A percentile compares a stretch with the other conserved stretches of the same genome.
phyloP scores from a whole-genome alignment of 2,888 invertebrate genomes.

The Sericinus montela region DNA sequence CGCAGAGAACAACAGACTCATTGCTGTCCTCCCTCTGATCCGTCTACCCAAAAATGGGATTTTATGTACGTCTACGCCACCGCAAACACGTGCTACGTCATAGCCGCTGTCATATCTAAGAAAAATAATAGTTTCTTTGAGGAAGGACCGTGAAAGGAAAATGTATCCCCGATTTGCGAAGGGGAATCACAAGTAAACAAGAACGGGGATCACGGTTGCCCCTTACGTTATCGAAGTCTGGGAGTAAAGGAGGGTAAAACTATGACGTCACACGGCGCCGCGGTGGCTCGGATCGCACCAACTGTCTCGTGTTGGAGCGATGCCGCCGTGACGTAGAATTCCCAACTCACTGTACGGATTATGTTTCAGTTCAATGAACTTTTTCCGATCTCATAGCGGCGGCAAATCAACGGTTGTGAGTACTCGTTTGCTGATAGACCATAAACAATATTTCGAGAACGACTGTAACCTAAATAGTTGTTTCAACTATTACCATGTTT shows the following conservation, averaged over 20 bases:
- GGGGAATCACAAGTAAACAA: conserved; percentile 35
- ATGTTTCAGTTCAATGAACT: conserved; percentile 22
- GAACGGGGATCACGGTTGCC: conserved; percentile 41
- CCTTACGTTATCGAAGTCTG: conserved; percentile 22
- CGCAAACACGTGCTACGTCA: conserved; percentile 22
- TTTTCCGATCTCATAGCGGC: neutral
- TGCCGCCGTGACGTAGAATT: conserved; percentile 49
- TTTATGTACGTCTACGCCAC: conserved; percentile 61
- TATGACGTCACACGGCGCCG: conserved; percentile 65
- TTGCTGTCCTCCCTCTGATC: conserved; percentile 55
- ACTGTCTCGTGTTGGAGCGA: conserved; percentile 50
- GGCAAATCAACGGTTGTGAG: too few species aligned
- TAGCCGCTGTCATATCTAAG: neutral
- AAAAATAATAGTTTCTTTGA: neutral
- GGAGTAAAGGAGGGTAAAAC: conserved; percentile 35
- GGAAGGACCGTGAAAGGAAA: neutral
- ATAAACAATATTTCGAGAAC: too few species aligned
- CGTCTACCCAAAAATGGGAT: conserved; percentile 49
- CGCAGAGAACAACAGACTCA: conserved; percentile 63
- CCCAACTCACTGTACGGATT: conserved; percentile 19
- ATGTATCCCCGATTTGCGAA: neutral
- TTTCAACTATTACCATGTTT: too few species aligned
- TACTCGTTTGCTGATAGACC: too few species aligned
- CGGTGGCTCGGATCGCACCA: conserved; percentile 54
- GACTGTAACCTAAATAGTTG: too few species aligned